phyloP scores from a whole-genome alignment of 1,140 invertebrate species.

The Drosophila ambigua region DNA sequence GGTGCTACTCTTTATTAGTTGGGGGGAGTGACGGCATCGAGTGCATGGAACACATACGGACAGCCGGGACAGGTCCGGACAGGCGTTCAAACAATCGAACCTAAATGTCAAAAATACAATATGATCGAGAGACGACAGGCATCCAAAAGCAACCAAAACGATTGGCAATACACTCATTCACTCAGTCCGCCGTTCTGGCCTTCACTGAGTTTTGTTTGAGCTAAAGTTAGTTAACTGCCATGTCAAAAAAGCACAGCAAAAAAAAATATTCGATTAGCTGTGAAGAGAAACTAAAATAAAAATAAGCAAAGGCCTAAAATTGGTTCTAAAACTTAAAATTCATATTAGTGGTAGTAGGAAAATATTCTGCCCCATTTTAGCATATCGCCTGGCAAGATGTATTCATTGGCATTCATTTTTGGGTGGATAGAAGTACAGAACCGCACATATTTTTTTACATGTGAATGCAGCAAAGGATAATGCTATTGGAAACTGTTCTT shows the following conservation, averaged over 20 bases:
- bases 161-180: conserved; percentile 10
- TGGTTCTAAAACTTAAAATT: too few relatives aligned
- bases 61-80: conserved; percentile 22
- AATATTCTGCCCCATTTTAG: too few relatives aligned
- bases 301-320: too few relatives aligned
- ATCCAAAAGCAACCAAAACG: neutral
- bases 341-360: too few relatives aligned
- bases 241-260: conserved; percentile 10
- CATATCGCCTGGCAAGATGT: too few relatives aligned
- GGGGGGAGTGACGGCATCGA: neutral
- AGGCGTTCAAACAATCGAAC: conserved; percentile 47
- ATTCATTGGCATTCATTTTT: too few relatives aligned
- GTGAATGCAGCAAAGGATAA: too few relatives aligned
- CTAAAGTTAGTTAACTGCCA: conserved; percentile 35
- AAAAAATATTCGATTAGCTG: too few relatives aligned
- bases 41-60: conserved; percentile 1
- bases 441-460: too few relatives aligned
- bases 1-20: neutral
- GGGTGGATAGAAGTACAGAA: too few relatives aligned
- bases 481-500: too few relatives aligned
- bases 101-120: conserved; percentile 55
- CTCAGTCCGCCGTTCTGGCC: conserved; percentile 5
- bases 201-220: conserved; percentile 9
- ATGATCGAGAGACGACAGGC: conserved; percentile 9
- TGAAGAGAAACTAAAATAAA: too few relatives aligned